Evolutionary conservation across 2,888 invertebrate genomes (phyloP).

Genomic region (Orgyia antiqua): DNA sequence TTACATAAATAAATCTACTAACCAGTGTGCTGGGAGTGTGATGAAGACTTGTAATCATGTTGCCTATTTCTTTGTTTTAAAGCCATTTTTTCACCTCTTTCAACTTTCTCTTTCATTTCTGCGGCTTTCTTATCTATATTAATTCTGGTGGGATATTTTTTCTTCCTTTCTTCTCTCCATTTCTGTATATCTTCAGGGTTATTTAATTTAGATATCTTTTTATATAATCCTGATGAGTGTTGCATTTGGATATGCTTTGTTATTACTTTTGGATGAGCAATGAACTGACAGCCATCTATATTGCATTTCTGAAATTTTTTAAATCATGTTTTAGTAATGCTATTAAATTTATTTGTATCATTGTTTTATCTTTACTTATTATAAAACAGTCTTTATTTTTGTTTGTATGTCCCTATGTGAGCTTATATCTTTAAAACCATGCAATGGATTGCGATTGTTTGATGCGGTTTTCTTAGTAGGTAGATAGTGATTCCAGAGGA

Average conservation of each 20-base stretch:
- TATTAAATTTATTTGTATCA: no score
- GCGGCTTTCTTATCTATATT: conserved; percentile 82
- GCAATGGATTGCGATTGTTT: no score
- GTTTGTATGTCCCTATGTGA: no score
- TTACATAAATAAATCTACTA: no score
- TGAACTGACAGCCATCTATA: conserved; percentile 88
- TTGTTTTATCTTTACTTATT: no score
- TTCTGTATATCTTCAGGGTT: conserved; percentile 90
- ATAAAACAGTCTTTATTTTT: no score
- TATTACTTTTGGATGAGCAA: conserved; percentile 87
- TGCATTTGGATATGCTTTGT: conserved; percentile 89
- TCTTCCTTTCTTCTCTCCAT: conserved; percentile 90
- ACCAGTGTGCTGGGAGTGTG: conserved; percentile 16
- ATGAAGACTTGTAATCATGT: conserved; percentile 26
- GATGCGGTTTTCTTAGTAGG: no score
- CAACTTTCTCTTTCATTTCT: conserved; percentile 80
- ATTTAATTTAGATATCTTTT: conserved; percentile 84
- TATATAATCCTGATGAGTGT: conserved; percentile 89
- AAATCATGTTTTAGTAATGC: no score
- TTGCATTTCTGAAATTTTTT: conserved; percentile 82
- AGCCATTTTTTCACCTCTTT: conserved; percentile 86
- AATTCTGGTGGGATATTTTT: conserved; percentile 84
- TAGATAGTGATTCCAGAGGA: no score
- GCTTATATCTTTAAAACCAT: no score
- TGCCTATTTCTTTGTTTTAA: conserved; percentile 41